These are phyloP conservation scores for Patagioenas fasciata DNA, from an alignment of 2,113 vertebrate genomes.

Conservation along the genomic window DNA sequence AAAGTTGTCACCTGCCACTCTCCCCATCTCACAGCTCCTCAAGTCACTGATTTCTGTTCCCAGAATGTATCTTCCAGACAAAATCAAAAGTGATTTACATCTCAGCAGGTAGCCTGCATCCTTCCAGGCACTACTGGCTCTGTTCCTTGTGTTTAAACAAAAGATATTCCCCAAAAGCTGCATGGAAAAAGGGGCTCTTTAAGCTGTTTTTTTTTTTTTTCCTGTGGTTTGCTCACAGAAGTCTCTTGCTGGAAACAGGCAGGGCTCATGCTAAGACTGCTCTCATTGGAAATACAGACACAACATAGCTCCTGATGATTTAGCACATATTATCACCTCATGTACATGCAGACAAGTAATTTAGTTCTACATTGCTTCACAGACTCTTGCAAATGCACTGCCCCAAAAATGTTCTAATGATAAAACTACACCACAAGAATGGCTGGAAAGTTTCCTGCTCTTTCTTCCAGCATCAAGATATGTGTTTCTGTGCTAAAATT, in stretches of 20 bases:
- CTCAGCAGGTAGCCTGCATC: not conserved
- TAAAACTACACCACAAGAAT: not conserved
- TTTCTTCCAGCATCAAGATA: not conserved
- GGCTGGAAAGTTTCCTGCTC: not conserved
- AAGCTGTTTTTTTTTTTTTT: not conserved
- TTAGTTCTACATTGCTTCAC: not conserved
- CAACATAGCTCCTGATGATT: not conserved
- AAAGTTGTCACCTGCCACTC: not conserved
- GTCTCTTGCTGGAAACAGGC: not conserved
- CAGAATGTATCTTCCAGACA: not conserved
- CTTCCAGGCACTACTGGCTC: conserved; percentile 30
- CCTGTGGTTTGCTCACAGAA: not conserved
- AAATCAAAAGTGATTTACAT: conserved; percentile 43
- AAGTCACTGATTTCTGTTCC: not conserved
- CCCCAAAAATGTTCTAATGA: not conserved
- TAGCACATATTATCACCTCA: accelerated
- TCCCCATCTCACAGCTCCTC: not conserved
- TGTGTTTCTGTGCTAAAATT: not conserved
- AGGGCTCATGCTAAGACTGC: not conserved
- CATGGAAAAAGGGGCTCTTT: not conserved
- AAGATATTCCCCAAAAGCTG: conserved; percentile 37
- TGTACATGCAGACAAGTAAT: no score
- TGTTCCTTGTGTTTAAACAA: conserved; percentile 48
- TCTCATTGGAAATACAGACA: not conserved
- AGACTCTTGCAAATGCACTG: not conserved